Conservation (phyloP, 2,113 vertebrate genomes). For the Ploceus nigricollis region DNA sequence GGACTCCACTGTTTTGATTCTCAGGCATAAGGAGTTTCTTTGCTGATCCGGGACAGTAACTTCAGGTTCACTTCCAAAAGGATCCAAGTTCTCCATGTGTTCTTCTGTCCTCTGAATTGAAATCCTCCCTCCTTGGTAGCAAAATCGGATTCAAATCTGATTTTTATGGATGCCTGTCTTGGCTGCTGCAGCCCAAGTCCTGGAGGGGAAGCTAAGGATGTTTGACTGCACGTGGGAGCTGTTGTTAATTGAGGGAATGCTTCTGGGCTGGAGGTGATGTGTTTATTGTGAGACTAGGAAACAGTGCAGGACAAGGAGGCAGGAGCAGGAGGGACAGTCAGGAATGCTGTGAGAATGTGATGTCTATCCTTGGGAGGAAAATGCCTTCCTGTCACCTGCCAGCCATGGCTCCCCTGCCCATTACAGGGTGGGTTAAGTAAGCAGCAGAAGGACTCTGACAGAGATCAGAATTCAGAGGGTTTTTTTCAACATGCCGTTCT, state of each 20-base stretch:
- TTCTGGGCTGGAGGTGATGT: neutral
- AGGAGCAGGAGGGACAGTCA: neutral
- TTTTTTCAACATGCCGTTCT: constrained; percentile 37
- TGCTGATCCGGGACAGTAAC: no score
- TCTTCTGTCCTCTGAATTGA: neutral
- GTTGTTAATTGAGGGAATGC: neutral
- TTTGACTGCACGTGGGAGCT: neutral
- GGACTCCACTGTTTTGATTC: no score
- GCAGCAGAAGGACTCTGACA: constrained; percentile 12
- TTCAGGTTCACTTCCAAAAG: neutral
- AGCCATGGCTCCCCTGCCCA: neutral
- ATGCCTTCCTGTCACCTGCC: fast-evolving
- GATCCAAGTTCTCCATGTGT: neutral
- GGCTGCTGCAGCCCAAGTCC: neutral
- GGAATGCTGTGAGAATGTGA: neutral
- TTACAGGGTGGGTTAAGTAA: neutral
- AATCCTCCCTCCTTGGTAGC: neutral
- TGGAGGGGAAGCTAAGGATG: neutral
- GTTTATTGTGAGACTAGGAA: neutral
- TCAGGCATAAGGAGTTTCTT: no score
- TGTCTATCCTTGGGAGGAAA: neutral
- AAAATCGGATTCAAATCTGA: neutral
- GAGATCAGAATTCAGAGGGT: neutral
- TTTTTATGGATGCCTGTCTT: neutral
- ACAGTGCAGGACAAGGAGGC: neutral